Base-by-base conservation (phyloP, 92 coral and sea anemone genomes). In the Parazoanthus swiftii region DNA sequence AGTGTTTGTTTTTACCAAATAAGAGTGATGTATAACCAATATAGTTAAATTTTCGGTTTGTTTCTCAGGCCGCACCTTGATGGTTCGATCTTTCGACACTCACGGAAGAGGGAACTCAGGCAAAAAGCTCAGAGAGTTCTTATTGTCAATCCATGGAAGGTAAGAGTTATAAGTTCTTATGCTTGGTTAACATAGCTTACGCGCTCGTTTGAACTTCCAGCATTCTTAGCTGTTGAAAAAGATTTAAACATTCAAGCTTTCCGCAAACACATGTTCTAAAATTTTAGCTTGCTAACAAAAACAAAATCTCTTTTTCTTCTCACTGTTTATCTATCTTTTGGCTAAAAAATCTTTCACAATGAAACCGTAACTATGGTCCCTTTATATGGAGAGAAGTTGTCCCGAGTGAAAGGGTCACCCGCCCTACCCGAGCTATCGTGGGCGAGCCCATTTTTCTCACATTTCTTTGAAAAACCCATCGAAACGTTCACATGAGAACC, bases 141-240 rank as follows among this genome's bases (percentile, higher is more conserved):
- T 84, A 10, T 56, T 71, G 36, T 84, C 87, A 6, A 71, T 84
- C 23, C 78, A 42, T 15, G 87, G 87, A 84, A 84, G 87, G 87
- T 84, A 84, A 56, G 23, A 23, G 54, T 18, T 29, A 18, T 18
- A 82, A 58, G 29, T 35, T 33, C 15, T 18, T 44, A 20, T 77
- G 25, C 14, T 26, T 50, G 20, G 21, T 51, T 4, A 43, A 11
- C 79, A 63, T 1, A 63, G 68, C n/a, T 6, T 25, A 21, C 20
- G 68, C 58, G 16, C 15, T 51, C 8, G 2, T 51, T 51, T 15
- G 58, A 51, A 51, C 0, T 51, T 51, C 58, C 9, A 9, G 58
- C 58, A 51, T 51, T 51, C 15, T 1, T 2, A 54, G 59, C 3
- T 54, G 59, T 54, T 54, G 59, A 11, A 46, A 46, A 46, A 2